Conservation (phyloP, 2,888 invertebrate genomes). For the Noctuana brunneofusca region DNA sequence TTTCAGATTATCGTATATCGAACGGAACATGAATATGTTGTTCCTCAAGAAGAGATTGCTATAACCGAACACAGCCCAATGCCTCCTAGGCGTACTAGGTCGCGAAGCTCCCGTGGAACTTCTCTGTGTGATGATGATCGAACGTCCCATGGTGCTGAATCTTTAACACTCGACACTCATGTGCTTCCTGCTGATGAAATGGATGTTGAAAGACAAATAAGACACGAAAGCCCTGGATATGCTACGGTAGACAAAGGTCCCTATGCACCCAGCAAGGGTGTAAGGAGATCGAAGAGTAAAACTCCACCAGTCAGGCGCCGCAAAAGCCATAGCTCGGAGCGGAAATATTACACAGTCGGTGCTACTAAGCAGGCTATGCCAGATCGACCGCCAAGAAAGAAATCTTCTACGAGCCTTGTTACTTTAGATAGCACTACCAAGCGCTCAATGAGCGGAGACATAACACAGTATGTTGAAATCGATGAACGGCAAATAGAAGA, state of each 20-base stretch:
- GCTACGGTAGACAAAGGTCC: slow-evolving; percentile 89
- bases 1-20: slow-evolving; percentile 86
- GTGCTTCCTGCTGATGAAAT: slow-evolving; percentile 56
- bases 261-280: slow-evolving; percentile 84
- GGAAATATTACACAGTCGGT: slow-evolving; percentile 87
- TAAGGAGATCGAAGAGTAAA: slow-evolving; percentile 80
- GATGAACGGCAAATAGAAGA: slow-evolving; percentile 83
- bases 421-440: slow-evolving; percentile 79
- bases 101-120: slow-evolving; percentile 77
- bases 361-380: slow-evolving; percentile 75
- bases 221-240: slow-evolving; percentile 85
- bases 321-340: slow-evolving; percentile 78
- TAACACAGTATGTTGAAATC: slow-evolving; percentile 84
- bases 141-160: slow-evolving; percentile 88
- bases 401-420: slow-evolving; percentile 81
- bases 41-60: slow-evolving; percentile 80
- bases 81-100: slow-evolving; percentile 82
- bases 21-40: slow-evolving; percentile 85
- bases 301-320: slow-evolving; percentile 72
- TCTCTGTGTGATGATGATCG: slow-evolving; percentile 87
- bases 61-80: slow-evolving; percentile 83
- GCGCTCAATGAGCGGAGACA: slow-evolving; percentile 66
- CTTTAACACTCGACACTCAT: slow-evolving; percentile 81
- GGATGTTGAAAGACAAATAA: slow-evolving; percentile 65
- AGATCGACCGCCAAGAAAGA: slow-evolving; percentile 85